These are phyloP conservation scores for Paralichthys olivaceus DNA, from an alignment of 2,113 vertebrate genomes.

Conservation along the genomic window DNA sequence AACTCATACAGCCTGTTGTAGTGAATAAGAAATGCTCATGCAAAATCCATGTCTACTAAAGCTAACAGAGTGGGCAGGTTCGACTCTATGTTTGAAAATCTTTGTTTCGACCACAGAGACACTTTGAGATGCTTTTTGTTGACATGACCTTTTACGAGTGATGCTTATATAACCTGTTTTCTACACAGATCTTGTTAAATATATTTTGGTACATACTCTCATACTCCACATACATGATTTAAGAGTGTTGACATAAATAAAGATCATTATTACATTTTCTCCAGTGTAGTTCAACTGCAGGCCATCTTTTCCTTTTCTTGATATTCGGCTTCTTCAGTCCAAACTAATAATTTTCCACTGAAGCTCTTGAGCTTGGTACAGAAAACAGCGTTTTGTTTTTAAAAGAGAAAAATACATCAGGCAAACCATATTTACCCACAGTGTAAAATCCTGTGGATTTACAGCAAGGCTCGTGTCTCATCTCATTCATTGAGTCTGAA, in stretches of 20 bases:
- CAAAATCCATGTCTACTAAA: slow-evolving; percentile 16
- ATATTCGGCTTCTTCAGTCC: slow-evolving; percentile 1
- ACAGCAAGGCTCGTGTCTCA: neutral
- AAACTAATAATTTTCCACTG: slow-evolving; percentile 19
- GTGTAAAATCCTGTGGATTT: neutral
- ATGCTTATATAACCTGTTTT: slow-evolving; percentile 13
- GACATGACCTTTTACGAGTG: slow-evolving; percentile 30
- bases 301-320: slow-evolving; percentile 2
- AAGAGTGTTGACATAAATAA: neutral
- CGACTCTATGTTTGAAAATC: slow-evolving; percentile 25
- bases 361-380: slow-evolving; percentile 12
- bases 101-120: slow-evolving; percentile 29
- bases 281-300: slow-evolving; percentile 14
- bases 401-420: neutral
- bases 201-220: no score
- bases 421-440: slow-evolving; percentile 6
- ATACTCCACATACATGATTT: slow-evolving; percentile 14
- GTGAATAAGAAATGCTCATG: slow-evolving; percentile 18
- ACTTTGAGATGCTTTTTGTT: slow-evolving; percentile 21
- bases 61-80: slow-evolving; percentile 19
- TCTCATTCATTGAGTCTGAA: slow-evolving; percentile 11
- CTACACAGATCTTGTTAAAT: slow-evolving; percentile 7
- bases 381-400: neutral
- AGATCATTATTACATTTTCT: slow-evolving; percentile 15
- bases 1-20: slow-evolving; percentile 19